phyloP scores from a whole-genome alignment of 2,888 invertebrate species.

The Hypercompe scribonia region DNA sequence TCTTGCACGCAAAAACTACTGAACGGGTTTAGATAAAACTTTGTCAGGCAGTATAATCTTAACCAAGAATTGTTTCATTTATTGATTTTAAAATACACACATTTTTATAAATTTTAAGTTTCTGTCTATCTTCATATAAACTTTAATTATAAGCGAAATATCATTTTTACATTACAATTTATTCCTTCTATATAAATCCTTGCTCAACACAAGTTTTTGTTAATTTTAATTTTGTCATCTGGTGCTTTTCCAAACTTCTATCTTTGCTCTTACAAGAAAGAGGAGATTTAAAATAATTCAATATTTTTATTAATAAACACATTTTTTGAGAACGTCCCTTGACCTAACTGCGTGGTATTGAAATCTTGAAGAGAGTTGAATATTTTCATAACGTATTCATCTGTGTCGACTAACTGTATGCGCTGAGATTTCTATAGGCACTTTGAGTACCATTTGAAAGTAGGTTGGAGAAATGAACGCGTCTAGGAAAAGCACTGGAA shows the following conservation, averaged over 20 bases:
- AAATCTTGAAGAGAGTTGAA: constrained; percentile 29
- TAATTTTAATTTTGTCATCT: background rate
- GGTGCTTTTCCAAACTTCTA: background rate
- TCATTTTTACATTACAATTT: background rate
- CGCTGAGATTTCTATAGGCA: constrained; percentile 49
- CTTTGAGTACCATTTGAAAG: constrained; percentile 61
- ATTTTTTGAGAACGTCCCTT: background rate
- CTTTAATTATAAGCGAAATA: background rate
- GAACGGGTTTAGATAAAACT: no score
- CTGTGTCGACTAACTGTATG: constrained; percentile 50
- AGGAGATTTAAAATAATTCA: background rate
- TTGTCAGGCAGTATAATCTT: background rate
- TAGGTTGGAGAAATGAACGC: constrained; percentile 62
- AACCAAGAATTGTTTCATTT: background rate
- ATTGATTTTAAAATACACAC: no score
- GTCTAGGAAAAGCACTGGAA: constrained; percentile 61
- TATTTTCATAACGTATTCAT: constrained; percentile 28
- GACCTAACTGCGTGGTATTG: background rate
- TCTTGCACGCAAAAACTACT: no score
- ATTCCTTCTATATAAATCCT: background rate
- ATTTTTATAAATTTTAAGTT: no score
- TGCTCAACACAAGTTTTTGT: background rate
- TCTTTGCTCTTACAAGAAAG: background rate
- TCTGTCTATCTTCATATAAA: background rate
- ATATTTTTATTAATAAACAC: background rate